phyloP scores from a whole-genome alignment of 2,888 invertebrate genomes.

The Fabriciana adippe region DNA sequence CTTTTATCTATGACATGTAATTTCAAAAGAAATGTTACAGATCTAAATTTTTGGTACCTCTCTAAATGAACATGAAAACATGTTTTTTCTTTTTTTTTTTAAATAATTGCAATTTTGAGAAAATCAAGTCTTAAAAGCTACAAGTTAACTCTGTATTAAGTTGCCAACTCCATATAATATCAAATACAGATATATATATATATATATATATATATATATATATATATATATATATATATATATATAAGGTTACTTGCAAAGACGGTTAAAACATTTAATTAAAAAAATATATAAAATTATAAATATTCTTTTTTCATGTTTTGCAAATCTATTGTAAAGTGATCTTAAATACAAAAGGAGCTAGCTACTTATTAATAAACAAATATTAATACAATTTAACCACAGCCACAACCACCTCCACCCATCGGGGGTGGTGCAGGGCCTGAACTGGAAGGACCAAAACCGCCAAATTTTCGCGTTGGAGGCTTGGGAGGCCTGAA shows the following conservation, averaged over 20 bases:
- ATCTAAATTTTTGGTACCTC: background rate
- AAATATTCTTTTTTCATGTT: too few relatives aligned
- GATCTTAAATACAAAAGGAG: background rate
- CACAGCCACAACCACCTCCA: constrained; percentile 68
- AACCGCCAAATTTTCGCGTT: constrained; percentile 68
- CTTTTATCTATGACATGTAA: background rate
- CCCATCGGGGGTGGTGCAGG: constrained; percentile 71
- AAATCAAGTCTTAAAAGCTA: too few relatives aligned
- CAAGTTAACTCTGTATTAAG: too few relatives aligned
- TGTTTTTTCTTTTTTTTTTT: too few relatives aligned
- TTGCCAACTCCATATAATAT: too few relatives aligned
- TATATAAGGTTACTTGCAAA: too few relatives aligned
- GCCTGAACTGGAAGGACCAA: constrained; percentile 70
- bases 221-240: too few relatives aligned
- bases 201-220: too few relatives aligned
- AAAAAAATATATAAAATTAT: too few relatives aligned
- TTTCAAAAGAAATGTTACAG: background rate
- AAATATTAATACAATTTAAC: background rate
- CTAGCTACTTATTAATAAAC: background rate
- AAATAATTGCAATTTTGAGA: background rate
- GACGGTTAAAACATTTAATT: too few relatives aligned
- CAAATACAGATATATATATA: too few relatives aligned
- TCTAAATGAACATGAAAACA: background rate
- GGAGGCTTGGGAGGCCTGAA: constrained; percentile 75
- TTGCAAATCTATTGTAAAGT: too few relatives aligned